Base-by-base conservation (phyloP, 2,888 invertebrate species). In the Meloe dianella region DNA sequence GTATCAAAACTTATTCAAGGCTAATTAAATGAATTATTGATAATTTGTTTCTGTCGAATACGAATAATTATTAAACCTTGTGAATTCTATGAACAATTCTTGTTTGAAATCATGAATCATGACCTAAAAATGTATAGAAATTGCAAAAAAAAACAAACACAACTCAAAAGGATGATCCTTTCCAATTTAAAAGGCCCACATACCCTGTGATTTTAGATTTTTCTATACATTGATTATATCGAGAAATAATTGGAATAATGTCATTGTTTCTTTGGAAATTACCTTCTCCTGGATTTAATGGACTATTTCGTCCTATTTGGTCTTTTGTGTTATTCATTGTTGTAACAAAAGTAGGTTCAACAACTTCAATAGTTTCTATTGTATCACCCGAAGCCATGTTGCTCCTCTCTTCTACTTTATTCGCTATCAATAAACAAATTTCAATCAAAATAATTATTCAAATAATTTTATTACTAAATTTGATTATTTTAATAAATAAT, bases 331-430 rank as follows among this genome's bases (percentile, higher is more conserved):
- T 87, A 80, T 89, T 90, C 83, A 78, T 78, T 72, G 75, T 78
- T 64, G 76, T 74, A 64, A 73, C 69, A 69, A 87, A 85, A 80
- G 89, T 88, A 83, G 88, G 88, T 85, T 92, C 92, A 85, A 91
- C 87, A 75, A 87, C 85, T 88, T 93, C 92, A 70, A 93, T 92
- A 83, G 89, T 89, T 86, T 92, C 92, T 83, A 90, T 87, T 82
- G 86, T 90, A 86, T 92, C 92, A 83, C 92, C 92, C 85, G 93
- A 92, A 89, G 93, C 93, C 93, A 93, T 93, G 86, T 87, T 86
- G 77, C 73, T 83, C 79, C 73, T 72, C 75, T 69, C 27, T 64
- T 66, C 7, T 20, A 3, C 10, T 22, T 9, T 22, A n/a, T 20
- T 10, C 17, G 5, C 17, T 5, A 17, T 20, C 9, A 47, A 20